Base-by-base conservation (phyloP, 2,113 vertebrate species). In the Syngnathus typhle region DNA sequence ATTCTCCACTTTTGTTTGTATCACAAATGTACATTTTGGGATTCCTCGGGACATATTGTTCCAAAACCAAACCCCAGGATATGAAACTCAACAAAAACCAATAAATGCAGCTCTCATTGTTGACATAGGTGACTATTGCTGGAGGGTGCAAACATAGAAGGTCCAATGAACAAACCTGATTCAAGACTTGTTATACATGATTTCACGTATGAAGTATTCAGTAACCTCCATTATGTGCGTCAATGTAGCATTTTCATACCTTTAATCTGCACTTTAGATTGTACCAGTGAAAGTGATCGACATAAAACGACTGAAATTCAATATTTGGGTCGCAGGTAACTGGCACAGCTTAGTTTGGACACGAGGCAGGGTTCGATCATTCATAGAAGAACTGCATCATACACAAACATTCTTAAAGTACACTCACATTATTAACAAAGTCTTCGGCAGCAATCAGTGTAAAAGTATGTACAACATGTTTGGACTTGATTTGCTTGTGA, bases 391-490 rank as follows among this genome's bases (percentile, higher is more conserved):
- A 36, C 21, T 61, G 54, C 13, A 64, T 68, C 36, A 69, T 4
- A 49, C 36, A 70, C 21, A 58, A 5, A 60, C 18, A 10, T 52
- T 21, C n/a, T 49, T 8, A 70, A 43, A 43, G 41, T 11, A 43
- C 12, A 43, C 12, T 43, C 41, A 43, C 41, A 43, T 43, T 43
- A 43, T 43, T 9, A 43, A 12, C 21, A 21, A 32, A 32, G 47
- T 70, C 55, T 84, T 87, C 85, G 83, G 83, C 82, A 86, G 68
- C 12, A 21, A 21, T 68, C 1, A 13, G n/a, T 21, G 54, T 32
- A 21, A 43, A 21, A 66, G 64, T 64, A 0, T 23, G 32, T 64
- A 55, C 54, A 72, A 16, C 32, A 52, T 60, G 36, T 7, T 58
- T 23, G 7, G 21, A 59, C 38, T 47, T 21, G 11, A 64, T 51